These are phyloP conservation scores for Chelon auratus DNA, from an alignment of 2,797 vertebrate species.

Conservation along the genomic window DNA sequence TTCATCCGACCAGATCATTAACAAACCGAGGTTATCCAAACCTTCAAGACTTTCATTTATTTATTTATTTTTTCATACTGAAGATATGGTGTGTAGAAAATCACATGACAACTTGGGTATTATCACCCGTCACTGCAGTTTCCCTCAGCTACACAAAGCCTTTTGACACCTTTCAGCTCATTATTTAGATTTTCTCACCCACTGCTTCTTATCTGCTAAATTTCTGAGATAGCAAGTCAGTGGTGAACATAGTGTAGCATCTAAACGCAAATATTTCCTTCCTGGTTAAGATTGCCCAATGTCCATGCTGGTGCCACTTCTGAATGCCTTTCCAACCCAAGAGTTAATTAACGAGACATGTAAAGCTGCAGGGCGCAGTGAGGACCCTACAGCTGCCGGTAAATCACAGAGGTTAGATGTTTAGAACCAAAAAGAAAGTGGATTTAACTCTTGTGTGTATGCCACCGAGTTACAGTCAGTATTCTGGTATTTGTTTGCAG, in stretches of 20 bases:
- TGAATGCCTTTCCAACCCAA: not conserved
- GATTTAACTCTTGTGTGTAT: not conserved
- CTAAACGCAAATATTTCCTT: too few species aligned
- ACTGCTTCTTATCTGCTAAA: too few species aligned
- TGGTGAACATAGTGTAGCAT: too few species aligned
- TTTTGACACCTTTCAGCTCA: too few species aligned
- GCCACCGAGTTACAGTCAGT: conserved; percentile 7
- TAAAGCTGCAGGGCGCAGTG: not conserved
- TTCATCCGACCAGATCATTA: conserved; percentile 28
- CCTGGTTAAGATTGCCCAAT: not conserved
- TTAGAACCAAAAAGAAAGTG: conserved; percentile 8
- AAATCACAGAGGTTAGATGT: conserved; percentile 5
- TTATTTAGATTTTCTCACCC: too few species aligned
- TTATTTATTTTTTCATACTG: not conserved
- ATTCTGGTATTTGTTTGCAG: conserved; percentile 29
- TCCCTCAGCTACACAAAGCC: too few species aligned
- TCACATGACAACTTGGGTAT: not conserved
- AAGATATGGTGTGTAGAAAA: not conserved
- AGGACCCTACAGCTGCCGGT: not conserved
- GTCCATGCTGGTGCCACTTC: not conserved
- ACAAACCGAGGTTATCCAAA: conserved; percentile 13
- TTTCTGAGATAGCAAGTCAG: too few species aligned
- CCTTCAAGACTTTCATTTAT: not conserved
- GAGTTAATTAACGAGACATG: not conserved
- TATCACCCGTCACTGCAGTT: too few species aligned